These are phyloP conservation scores for Rhodophaea formosa DNA, from an alignment of 2,888 invertebrate genomes.

Conservation along the genomic window DNA sequence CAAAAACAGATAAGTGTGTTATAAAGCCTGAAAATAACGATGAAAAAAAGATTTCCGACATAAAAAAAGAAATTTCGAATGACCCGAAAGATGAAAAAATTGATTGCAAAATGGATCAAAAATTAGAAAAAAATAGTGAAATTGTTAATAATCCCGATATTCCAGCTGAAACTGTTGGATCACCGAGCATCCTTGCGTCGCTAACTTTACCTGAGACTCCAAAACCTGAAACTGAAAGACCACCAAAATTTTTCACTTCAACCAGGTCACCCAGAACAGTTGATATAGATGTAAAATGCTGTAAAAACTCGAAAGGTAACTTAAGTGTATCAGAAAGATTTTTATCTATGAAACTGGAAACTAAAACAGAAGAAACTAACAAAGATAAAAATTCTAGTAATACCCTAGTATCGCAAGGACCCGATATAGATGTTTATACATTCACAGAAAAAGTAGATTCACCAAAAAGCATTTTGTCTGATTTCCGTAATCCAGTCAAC, in stretches of 20 bases:
- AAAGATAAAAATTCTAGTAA: slow-evolving; percentile 60
- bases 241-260: slow-evolving; percentile 74
- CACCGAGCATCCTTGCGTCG: slow-evolving; percentile 16
- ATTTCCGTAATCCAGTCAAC: slow-evolving; percentile 64
- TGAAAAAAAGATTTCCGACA: slow-evolving; percentile 21
- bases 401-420: slow-evolving; percentile 63
- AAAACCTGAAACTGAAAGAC: slow-evolving; percentile 66
- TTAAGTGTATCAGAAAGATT: slow-evolving; percentile 70
- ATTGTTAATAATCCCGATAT: slow-evolving; percentile 10
- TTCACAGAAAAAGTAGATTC: slow-evolving; percentile 76
- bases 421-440: slow-evolving; percentile 74
- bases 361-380: slow-evolving; percentile 54
- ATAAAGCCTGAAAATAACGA: slow-evolving; percentile 27
- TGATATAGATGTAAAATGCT: slow-evolving; percentile 73
- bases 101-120: slow-evolving; percentile 25
- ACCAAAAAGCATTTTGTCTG: slow-evolving; percentile 71
- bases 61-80: slow-evolving; percentile 24
- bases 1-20: slow-evolving; percentile 26
- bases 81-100: slow-evolving; percentile 26
- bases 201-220: slow-evolving; percentile 46
- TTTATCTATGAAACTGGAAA: slow-evolving; percentile 64
- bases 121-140: slow-evolving; percentile 32
- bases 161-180: not conserved
- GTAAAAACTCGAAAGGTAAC: slow-evolving; percentile 73
- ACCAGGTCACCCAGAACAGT: slow-evolving; percentile 66